Evolutionary conservation across 2,113 vertebrate genomes (phyloP), one percentile per base, ranked within the genome.

Genomic region (Sturnus vulgaris): DNA sequence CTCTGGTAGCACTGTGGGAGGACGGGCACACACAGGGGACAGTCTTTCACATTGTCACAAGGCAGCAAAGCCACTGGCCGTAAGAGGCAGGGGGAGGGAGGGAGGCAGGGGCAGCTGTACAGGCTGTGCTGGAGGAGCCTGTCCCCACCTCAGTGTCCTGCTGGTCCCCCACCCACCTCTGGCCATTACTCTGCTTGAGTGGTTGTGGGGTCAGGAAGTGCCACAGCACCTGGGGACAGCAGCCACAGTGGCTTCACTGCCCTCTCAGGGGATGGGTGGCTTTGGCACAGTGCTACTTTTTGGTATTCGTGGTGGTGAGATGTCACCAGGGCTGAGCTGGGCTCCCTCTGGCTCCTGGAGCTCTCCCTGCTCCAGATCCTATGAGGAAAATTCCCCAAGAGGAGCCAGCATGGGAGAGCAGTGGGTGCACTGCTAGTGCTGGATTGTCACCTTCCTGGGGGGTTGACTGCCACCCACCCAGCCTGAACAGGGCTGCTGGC

Each of bases 201-300:
- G 28, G 44, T 2, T 71, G 57, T 22, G 8, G 19, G 69, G 35
- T 11, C 2, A 0, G 55, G 52, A 70, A 10, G 31, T 22, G 52
- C 15, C 60, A 33, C 1, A 14, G 69, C 50, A 19, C 35, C 15
- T 0, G 4, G 53, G 39, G 47, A 76, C 66, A 72, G 73, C 30
- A 57, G 33, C 30, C 28, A 5, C 4, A 2, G 42, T 0, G 14
- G 44, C 25, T 21, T n/a, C 3, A 1, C 27, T 13, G 39, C 53
- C 19, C 60, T 73, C 56, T 9, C 2, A 1, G 65, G 35, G 12
- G 12, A 78, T 0, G 2, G 24, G 40, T 22, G 60, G 31, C 94
- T 92, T 95, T 92, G 94, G 94, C 82, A 95, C 60, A 35, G 63
- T 0, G 3, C 47, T 82, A 3, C 14, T 49, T 80, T 73, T 85